phyloP scores from a whole-genome alignment of 2,888 invertebrate genomes.

The Meloe dianella region DNA sequence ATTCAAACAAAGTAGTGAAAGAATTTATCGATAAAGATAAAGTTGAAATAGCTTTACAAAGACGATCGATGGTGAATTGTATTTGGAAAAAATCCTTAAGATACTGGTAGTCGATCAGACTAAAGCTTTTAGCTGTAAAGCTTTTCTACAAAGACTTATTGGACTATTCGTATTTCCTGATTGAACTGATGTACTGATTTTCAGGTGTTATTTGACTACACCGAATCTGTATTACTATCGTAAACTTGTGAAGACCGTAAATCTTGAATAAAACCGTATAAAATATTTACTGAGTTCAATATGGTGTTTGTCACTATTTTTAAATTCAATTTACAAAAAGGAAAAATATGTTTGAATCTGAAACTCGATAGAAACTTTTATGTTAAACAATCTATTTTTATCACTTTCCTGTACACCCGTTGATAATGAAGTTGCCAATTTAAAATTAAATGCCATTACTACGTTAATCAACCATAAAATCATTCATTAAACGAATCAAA shows the following conservation, averaged over 20 bases:
- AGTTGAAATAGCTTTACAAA: background rate
- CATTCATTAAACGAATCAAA: no score
- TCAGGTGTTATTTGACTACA: background rate
- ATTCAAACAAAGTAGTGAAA: background rate
- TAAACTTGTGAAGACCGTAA: background rate
- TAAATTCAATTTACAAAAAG: background rate
- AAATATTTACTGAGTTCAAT: slow-evolving; percentile 1
- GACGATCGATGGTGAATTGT: background rate
- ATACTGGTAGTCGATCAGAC: background rate
- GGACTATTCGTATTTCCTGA: background rate
- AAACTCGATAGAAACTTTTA: no score
- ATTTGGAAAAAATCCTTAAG: background rate
- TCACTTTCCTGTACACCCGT: no score
- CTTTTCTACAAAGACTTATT: slow-evolving; percentile 1
- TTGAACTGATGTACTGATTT: background rate
- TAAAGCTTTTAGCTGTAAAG: background rate
- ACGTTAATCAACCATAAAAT: no score
- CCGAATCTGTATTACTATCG: background rate
- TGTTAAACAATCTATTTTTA: no score
- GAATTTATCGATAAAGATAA: background rate
- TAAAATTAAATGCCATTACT: no score
- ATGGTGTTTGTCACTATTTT: background rate
- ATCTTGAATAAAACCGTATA: slow-evolving; percentile 1
- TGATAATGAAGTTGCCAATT: no score
- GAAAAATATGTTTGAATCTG: no score